Base-by-base conservation (phyloP, 2,113 vertebrate species). In the Cyanocitta stelleri region DNA sequence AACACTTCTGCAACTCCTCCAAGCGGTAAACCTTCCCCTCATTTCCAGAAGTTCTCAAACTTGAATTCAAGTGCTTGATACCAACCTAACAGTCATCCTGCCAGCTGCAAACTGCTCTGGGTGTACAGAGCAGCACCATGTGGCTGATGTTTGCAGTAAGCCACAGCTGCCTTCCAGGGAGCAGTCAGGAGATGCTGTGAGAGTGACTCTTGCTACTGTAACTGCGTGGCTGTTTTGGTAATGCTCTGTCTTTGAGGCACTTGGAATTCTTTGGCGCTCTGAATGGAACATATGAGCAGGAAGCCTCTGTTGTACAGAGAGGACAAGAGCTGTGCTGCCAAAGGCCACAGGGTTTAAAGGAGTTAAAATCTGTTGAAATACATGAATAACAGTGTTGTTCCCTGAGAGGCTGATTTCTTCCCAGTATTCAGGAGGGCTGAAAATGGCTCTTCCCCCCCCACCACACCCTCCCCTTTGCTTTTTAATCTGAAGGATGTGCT, bases 21-120 rank as follows among this genome's bases (percentile, higher is more conserved):
- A 30, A 46, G 29, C 7, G 96, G 98, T 98, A 78, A 89, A 94
- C 46, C 3, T 69, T 63, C 35, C 32, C 24, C 8, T 51, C 8
- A 32, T 62, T 92, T 58, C 23, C 1, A n/a, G 11, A 58, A 26
- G 13, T 18, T 71, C 18, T 12, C 14, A 44, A 48, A 49, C 1
- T 10, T 30, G 13, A 27, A 32, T 64, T 41, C 11, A 46, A 48
- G 10, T 85, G 41, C 9, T 63, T 55, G 46, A 9, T 68, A 12
- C 4, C 73, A 86, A 2, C 8, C 15, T 49, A 10, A 5, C 52
- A 62, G 9, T 44, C 2, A 8, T 4, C 22, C 44, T 76, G 58
- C 20, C 39, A 83, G 63, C 46, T 33, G 21, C 37, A 61, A 26
- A 6, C 16, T 79, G 59, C 35, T 72, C n/a, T 52, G 48, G 43